Base-by-base conservation (phyloP, 2,797 vertebrate genomes). In the Hypotaenidia philippensis region DNA sequence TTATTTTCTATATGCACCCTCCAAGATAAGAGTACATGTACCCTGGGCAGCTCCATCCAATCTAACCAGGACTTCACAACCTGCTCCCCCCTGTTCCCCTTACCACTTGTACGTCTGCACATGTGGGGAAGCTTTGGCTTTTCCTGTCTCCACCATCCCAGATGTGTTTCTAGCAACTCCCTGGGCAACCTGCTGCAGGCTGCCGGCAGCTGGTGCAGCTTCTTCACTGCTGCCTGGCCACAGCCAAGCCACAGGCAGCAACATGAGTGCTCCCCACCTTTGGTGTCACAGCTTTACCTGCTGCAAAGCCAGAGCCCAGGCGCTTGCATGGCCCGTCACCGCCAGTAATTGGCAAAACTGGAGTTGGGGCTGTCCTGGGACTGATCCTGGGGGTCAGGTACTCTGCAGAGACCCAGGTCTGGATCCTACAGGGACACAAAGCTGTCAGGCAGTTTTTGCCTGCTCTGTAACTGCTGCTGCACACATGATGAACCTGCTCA, bases 161-260 rank as follows among this genome's bases (percentile, higher is more conserved):
- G 38, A 12, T 5, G 36, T 2, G 10, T 20, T 68, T 76, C 45
- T 25, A 63, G 41, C 0, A 1, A 45, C 36, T 21, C 55, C 9
- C 29, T 13, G 31, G 23, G 59, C 38, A 64, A 27, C n/a, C 36
- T 64, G 18, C 15, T 0, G 0, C 1, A 9, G 45, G 60, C 55
- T 64, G 52, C 56, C 40, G 71, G 57, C 69, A 70, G 47, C 47
- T 47, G 27, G 27, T 23, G 74, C 31, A 57, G 69, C 32, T 49
- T 65, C 84, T 60, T 23, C 4, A 1, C 11, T 22, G 44, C 55
- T 52, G 41, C 55, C 71, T 32, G 41, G 45, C 7, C 47, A 27
- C 11, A 52, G 36, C 15, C n/a, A 11, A 83, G 72, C 36, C 72
- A 29, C 29, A 13, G 50, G 34, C 32, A 86, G 76, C 45, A 41